These are phyloP conservation scores for Eleginops maclovinus DNA, from an alignment of 2,113 vertebrate genomes.

Conservation along the genomic window DNA sequence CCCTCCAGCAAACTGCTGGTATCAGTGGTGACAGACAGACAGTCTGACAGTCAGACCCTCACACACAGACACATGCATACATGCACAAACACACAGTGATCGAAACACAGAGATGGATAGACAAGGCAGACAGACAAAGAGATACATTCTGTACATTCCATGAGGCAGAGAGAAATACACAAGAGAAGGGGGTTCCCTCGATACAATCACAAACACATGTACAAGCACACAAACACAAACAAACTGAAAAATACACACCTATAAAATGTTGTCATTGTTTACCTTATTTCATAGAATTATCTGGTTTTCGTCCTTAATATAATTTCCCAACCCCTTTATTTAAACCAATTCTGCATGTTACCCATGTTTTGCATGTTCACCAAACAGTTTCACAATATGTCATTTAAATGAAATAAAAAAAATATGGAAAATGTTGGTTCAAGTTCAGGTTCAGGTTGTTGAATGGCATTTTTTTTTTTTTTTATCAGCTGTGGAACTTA, in stretches of 20 bases:
- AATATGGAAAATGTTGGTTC: too few species aligned
- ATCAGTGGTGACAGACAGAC: slow-evolving; percentile 79
- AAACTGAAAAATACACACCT: background rate
- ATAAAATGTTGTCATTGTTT: background rate
- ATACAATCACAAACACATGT: background rate
- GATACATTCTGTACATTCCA: slow-evolving; percentile 42
- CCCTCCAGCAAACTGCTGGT: slow-evolving; percentile 76
- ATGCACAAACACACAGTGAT: slow-evolving; percentile 41
- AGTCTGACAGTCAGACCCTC: slow-evolving; percentile 63
- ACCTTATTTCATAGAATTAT: too few species aligned
- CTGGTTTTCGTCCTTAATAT: background rate
- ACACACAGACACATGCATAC: background rate
- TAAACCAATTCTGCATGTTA: background rate
- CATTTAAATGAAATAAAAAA: too few species aligned
- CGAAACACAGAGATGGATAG: slow-evolving; percentile 52
- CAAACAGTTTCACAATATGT: background rate
- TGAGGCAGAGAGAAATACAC: slow-evolving; percentile 9
- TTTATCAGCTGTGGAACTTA: background rate
- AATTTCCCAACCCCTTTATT: background rate
- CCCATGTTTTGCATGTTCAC: background rate
- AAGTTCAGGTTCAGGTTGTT: too few species aligned
- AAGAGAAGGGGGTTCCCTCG: slow-evolving; percentile 12
- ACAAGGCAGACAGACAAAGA: slow-evolving; percentile 56
- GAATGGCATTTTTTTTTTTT: too few species aligned
- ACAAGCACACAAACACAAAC: background rate